Percentiles rank a stretch among this genome's conserved stretches.
These are phyloP conservation scores for Chaetophractus vellerosus DNA, from an alignment of 2,797 vertebrate genomes.

Conservation along the genomic window DNA sequence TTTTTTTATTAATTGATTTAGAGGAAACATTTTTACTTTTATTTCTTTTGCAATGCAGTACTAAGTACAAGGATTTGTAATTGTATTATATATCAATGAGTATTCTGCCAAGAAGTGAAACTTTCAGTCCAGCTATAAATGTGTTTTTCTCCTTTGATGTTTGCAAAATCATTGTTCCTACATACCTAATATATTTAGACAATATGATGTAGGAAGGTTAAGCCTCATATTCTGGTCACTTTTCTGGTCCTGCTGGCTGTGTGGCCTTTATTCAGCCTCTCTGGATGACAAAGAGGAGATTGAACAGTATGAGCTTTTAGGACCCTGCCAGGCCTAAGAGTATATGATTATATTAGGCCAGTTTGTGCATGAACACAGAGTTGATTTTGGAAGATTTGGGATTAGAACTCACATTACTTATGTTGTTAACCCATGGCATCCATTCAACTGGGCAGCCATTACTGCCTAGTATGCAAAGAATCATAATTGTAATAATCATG, in stretches of 20 bases:
- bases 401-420: not conserved
- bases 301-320: not conserved
- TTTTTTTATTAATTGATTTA: not conserved
- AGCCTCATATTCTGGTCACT: not conserved
- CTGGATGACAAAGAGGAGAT: not conserved
- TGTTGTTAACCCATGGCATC: not conserved
- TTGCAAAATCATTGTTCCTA: not conserved
- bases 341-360: not conserved
- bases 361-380: constrained; percentile 8
- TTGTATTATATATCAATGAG: not conserved
- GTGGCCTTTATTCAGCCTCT: not conserved
- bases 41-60: not conserved
- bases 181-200: not conserved
- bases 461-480: not conserved
- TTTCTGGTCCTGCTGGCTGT: not conserved
- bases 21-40: constrained; percentile 29
- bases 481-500: not conserved
- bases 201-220: not conserved
- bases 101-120: not conserved
- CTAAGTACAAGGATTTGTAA: not conserved
- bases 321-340: not conserved
- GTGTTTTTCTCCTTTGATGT: not conserved
- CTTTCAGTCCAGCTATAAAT: not conserved
- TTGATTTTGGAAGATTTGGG: not conserved
- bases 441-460: not conserved